A percentile compares a stretch with the other conserved stretches of the same genome.
These are phyloP conservation scores for Panonychus citri DNA, from an alignment of 1,140 invertebrate genomes.

Conservation along the genomic window DNA sequence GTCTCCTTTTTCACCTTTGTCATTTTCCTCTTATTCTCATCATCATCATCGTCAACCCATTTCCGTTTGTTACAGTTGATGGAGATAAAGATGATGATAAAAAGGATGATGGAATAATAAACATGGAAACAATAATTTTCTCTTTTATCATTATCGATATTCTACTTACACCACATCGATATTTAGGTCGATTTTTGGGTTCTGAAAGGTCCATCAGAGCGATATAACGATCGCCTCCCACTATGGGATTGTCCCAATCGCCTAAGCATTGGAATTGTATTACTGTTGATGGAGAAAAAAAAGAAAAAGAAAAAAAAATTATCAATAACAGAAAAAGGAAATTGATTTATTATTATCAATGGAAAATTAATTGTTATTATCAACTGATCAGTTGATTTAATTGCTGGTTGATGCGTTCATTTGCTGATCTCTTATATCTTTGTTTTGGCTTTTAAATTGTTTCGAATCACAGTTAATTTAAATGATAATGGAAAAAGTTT, in stretches of 20 bases:
- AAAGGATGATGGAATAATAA: not conserved
- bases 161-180: slow-evolving; percentile 35
- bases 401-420: too few relatives aligned
- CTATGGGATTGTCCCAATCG: slow-evolving; percentile 32
- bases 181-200: slow-evolving; percentile 28
- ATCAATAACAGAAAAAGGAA: too few relatives aligned
- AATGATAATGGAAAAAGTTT: too few relatives aligned
- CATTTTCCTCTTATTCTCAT: too few relatives aligned
- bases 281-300: slow-evolving; percentile 24
- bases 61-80: not conserved
- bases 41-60: not conserved
- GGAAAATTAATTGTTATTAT: not conserved
- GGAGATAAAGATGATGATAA: not conserved
- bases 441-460: too few relatives aligned
- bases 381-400: too few relatives aligned
- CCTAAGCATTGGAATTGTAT: slow-evolving; percentile 40
- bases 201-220: slow-evolving; percentile 33
- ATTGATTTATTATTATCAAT: too few relatives aligned
- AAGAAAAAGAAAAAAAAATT: too few relatives aligned
- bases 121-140: too few relatives aligned
- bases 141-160: too few relatives aligned
- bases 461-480: too few relatives aligned
- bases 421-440: too few relatives aligned
- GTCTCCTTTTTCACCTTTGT: not conserved
- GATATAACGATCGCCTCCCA: slow-evolving; percentile 31